Evolutionary conservation across 2,113 vertebrate species (phyloP).

Genomic region (Anas platyrhynchos): DNA sequence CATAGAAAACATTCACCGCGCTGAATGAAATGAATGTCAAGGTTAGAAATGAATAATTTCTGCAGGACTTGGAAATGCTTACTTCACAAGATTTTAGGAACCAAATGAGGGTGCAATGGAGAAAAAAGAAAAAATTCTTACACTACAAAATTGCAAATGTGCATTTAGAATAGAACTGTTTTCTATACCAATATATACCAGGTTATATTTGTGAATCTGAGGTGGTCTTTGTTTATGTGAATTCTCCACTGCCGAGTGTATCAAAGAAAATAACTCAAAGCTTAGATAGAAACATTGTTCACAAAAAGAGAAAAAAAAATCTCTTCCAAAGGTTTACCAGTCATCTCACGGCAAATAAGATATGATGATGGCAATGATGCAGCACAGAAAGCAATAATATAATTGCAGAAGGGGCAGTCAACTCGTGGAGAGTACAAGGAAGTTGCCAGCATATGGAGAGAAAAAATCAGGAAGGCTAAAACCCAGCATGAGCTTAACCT

Average conservation of each 20-base stretch:
- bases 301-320: neutral
- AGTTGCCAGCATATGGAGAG: too few species aligned
- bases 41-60: neutral
- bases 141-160: conserved; percentile 4
- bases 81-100: conserved; percentile 7
- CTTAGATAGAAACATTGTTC: neutral
- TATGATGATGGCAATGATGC: neutral
- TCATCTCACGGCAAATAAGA: conserved; percentile 50
- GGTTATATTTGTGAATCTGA: conserved; percentile 44
- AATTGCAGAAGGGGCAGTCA: too few species aligned
- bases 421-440: too few species aligned
- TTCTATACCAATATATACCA: neutral
- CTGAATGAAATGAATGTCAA: conserved; percentile 10
- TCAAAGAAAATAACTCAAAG: conserved; percentile 63
- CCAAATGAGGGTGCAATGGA: neutral
- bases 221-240: conserved; percentile 46
- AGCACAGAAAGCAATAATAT: neutral
- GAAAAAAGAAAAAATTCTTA: conserved; percentile 12
- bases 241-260: conserved; percentile 40
- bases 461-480: too few species aligned
- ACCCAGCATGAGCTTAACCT: too few species aligned
- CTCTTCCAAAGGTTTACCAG: conserved; percentile 59
- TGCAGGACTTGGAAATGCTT: conserved; percentile 20
- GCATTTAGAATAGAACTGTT: conserved; percentile 1
- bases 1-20: neutral